Percentiles rank a stretch among this genome's conserved stretches.
phyloP scores from a whole-genome alignment of 64 coral and sea anemone species.

The Pocillopora verrucosa region DNA sequence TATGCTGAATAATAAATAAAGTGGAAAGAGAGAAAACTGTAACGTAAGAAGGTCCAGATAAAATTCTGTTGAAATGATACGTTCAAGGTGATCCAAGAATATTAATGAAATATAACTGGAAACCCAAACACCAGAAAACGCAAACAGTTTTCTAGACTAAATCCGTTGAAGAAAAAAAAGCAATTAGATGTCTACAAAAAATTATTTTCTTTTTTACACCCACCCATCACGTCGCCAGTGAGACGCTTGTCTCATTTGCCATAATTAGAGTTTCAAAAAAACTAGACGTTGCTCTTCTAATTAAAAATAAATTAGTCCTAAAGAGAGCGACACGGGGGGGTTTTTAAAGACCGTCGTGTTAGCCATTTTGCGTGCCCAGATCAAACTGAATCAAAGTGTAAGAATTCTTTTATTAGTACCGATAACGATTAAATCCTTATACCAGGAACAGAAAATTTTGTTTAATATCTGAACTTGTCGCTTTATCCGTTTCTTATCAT shows the following conservation, averaged over 20 bases:
- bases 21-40: not conserved
- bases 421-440: not conserved
- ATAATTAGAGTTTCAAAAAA: conserved; percentile 39
- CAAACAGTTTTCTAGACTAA: not conserved
- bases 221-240: conserved; percentile 37
- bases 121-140: not conserved
- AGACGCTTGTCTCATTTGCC: conserved; percentile 43
- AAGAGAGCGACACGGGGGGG: not conserved
- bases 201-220: conserved; percentile 13
- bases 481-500: not conserved
- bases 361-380: not conserved
- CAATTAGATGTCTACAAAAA: conserved; percentile 14
- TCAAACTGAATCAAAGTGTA: not conserved
- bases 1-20: not conserved
- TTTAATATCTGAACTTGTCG: not conserved
- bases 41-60: not conserved
- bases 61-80: not conserved
- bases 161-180: conserved; percentile 5
- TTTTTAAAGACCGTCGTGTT: not conserved
- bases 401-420: not conserved
- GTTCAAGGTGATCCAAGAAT: not conserved
- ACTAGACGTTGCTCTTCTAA: conserved; percentile 39
- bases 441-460: not conserved
- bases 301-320: conserved; percentile 38
- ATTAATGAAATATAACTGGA: not conserved